These are phyloP conservation scores for Dryadula phaetusa DNA, from an alignment of 2,888 invertebrate species.

Conservation along the genomic window DNA sequence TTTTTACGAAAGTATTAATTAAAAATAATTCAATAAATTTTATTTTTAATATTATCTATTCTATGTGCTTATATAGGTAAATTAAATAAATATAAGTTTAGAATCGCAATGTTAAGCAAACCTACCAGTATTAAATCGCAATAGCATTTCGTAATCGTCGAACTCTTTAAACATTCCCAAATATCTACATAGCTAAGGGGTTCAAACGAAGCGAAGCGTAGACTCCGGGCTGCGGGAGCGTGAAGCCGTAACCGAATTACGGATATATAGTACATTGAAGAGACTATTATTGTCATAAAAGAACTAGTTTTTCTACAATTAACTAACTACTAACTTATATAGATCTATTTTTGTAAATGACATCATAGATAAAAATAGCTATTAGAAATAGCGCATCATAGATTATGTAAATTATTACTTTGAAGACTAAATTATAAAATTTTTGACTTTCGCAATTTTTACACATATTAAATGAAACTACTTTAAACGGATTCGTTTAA, in stretches of 20 bases:
- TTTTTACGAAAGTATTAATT: too few species aligned
- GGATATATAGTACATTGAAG: constrained; percentile 52
- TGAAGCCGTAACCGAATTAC: constrained; percentile 65
- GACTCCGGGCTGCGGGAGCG: constrained; percentile 59
- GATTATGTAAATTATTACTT: too few species aligned
- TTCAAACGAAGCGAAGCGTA: constrained; percentile 67
- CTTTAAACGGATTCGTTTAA: too few species aligned
- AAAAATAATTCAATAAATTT: too few species aligned
- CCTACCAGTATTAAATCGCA: constrained; percentile 39
- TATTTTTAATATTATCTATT: too few species aligned
- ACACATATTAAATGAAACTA: too few species aligned
- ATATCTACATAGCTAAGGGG: constrained; percentile 63
- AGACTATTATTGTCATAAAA: constrained; percentile 14
- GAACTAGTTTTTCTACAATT: background rate
- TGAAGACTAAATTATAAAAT: too few species aligned
- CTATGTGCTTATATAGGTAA: too few species aligned
- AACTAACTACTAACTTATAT: too few species aligned
- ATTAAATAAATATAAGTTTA: background rate
- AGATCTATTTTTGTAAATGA: background rate
- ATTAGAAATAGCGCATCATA: too few species aligned
- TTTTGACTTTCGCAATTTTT: too few species aligned
- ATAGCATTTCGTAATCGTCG: constrained; percentile 62
- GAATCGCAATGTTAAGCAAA: constrained; percentile 15
- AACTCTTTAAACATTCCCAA: constrained; percentile 72
- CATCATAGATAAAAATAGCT: too few species aligned